Percentiles rank a stretch among this genome's conserved stretches.
These are phyloP conservation scores for Pseudopipra pipra DNA, from an alignment of 2,113 vertebrate genomes.

Conservation along the genomic window DNA sequence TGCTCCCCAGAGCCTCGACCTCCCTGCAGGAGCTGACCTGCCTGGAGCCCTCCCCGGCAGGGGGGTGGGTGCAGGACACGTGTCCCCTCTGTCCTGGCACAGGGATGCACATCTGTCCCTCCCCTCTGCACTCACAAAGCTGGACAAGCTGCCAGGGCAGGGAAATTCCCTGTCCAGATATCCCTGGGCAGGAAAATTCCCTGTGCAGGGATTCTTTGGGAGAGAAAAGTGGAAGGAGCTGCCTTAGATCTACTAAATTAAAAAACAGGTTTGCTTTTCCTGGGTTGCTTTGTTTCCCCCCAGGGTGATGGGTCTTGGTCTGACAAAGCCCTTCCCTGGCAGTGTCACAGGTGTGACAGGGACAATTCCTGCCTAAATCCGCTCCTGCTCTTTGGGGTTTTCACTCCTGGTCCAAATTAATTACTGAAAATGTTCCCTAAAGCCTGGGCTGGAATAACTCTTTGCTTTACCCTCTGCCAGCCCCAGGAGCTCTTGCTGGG, in stretches of 20 bases:
- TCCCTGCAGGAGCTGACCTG: not conserved
- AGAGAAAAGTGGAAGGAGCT: not conserved
- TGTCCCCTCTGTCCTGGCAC: not conserved
- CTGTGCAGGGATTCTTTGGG: not conserved
- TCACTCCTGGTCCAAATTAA: not conserved
- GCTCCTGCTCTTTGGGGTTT: not conserved
- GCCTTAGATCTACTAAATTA: not conserved
- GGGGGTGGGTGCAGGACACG: fast-evolving
- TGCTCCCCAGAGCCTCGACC: fast-evolving
- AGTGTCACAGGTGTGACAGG: not conserved
- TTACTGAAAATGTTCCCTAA: not conserved
- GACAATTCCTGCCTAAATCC: not conserved
- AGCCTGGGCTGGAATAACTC: no score
- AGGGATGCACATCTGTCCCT: fast-evolving
- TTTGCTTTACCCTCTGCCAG: not conserved
- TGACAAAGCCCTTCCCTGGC: not conserved
- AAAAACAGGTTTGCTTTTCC: not conserved
- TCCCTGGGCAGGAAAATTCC: not conserved
- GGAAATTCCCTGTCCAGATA: not conserved
- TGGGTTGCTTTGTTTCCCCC: not conserved
- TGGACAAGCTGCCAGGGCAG: not conserved
- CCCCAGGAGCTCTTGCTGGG: not conserved
- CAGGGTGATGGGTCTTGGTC: no score
- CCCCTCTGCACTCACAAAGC: not conserved
- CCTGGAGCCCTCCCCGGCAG: not conserved